phyloP scores from a whole-genome alignment of 2,113 vertebrate genomes.

The Dicaeum eximium region DNA sequence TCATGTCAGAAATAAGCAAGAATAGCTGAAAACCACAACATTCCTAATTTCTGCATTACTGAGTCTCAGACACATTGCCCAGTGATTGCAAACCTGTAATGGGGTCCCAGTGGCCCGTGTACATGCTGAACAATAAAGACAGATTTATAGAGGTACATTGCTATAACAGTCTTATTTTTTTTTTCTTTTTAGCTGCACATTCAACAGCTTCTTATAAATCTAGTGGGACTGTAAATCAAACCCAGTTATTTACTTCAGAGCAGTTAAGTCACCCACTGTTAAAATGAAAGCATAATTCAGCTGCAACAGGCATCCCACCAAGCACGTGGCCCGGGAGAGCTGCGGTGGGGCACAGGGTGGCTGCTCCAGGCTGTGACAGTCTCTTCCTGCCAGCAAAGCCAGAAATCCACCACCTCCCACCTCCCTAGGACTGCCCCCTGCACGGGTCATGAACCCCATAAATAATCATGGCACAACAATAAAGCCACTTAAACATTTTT shows the following conservation, averaged over 20 bases:
- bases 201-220: conserved; percentile 46
- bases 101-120: conserved; percentile 22
- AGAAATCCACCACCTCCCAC: not conserved
- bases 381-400: not conserved
- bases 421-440: not conserved
- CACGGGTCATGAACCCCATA: not conserved
- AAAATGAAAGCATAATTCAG: conserved; percentile 65
- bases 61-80: conserved; percentile 11
- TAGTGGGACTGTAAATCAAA: conserved; percentile 56
- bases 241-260: conserved; percentile 52
- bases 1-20: not conserved
- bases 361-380: not conserved
- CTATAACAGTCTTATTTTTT: not conserved
- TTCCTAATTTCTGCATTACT: conserved; percentile 42
- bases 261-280: conserved; percentile 54
- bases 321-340: not conserved
- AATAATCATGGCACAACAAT: not conserved
- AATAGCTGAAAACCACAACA: not conserved
- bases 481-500: not conserved
- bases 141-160: conserved; percentile 56
- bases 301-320: not conserved
- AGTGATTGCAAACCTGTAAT: conserved; percentile 44
- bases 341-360: not conserved
- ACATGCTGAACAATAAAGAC: conserved; percentile 39
- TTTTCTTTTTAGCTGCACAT: conserved; percentile 11